Conservation (phyloP, 2,797 vertebrate species). For the Sebastes trivittatus region DNA sequence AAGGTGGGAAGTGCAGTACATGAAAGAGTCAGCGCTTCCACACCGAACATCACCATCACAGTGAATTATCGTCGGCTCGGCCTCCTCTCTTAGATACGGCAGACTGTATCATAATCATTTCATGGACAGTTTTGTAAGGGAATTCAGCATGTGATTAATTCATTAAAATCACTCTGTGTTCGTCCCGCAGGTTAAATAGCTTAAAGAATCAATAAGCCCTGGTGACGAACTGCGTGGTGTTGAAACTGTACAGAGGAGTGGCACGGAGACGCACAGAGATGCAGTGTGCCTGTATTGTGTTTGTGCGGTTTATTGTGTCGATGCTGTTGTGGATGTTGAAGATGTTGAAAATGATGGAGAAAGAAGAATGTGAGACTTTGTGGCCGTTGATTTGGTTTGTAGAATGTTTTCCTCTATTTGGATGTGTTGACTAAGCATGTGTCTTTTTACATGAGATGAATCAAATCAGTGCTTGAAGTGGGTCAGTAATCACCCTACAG, state of each 20-base stretch:
- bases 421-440: not conserved
- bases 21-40: conserved; percentile 47
- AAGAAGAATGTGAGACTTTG: not conserved
- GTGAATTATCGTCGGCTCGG: conserved; percentile 39
- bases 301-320: not conserved
- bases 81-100: conserved; percentile 17
- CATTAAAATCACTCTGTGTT: conserved; percentile 32
- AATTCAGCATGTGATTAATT: conserved; percentile 46
- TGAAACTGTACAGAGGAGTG: not conserved
- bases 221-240: not conserved
- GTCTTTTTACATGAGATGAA: not conserved
- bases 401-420: not conserved
- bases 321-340: not conserved
- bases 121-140: conserved; percentile 43
- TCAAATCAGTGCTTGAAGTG: not conserved
- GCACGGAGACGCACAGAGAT: not conserved
- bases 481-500: not conserved
- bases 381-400: not conserved
- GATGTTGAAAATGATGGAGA: not conserved
- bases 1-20: conserved; percentile 32
- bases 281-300: not conserved
- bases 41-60: conserved; percentile 38
- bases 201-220: conserved; percentile 43
- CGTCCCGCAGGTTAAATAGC: conserved; percentile 23
- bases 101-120: conserved; percentile 66